Evolutionary conservation across 2,888 invertebrate species (phyloP), one percentile per base, ranked within the genome.

Genomic region (Microplitis manilae): DNA sequence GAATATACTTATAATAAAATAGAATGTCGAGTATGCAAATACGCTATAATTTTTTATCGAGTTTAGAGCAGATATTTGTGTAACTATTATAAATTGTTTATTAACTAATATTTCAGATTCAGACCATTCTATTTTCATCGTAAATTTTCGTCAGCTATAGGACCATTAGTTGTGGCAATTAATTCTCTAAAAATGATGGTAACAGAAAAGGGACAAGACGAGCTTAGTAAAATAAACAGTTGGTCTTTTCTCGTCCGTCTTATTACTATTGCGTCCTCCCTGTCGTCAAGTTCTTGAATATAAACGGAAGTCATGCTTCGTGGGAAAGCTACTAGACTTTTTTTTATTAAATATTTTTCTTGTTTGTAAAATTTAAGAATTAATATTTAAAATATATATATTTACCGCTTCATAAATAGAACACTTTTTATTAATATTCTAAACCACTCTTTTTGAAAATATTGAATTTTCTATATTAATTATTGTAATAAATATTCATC

Each of bases 151-250:
- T 20, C 38, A 41, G 62, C 41, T 41, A 59, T 40, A 64, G 20
- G 62, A 39, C 64, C 64, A 64, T 72, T 72, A 41, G 41, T 72
- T 72, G 71, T 70, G 67, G 78, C 75, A 77, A 79, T 81, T 79
- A 79, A 82, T 82, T 80, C 75, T 70, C 38, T 72, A 67, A 30
- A 72, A 73, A 71, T 73, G 65, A 77, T 75, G 79, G 17, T 40
- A 40, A 68, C 17, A 78, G 73, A 30, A 73, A 75, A 75, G 62
- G 74, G 70, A 76, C 39, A 75, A 76, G 62, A 75, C 80, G 79
- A 80, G 76, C 79, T 82, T 82, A 80, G 76, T 82, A 80, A 81
- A 81, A 82, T 79, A 82, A 82, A 81, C 82, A 81, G 50, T 69
- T 72, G 68, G 73, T 79, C 79, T 75, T 73, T 73, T 77, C 68